Base-by-base conservation (phyloP, 2,888 invertebrate species). In the Monochamus alternatus region DNA sequence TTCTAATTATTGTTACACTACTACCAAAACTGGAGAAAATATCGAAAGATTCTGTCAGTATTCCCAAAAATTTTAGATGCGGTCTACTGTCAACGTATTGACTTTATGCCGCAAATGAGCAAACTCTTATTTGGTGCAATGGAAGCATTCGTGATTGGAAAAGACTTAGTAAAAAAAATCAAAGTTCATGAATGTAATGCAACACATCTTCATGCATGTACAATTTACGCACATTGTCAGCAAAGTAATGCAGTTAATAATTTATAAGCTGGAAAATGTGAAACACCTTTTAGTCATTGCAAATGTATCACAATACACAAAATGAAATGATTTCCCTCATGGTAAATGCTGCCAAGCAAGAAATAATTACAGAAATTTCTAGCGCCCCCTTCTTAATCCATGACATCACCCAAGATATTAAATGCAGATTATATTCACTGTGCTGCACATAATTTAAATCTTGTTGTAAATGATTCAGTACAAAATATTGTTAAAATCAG, bases 361-460 rank as follows among this genome's bases (percentile, higher is more conserved):
- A 72, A 64, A 52, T 63, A 64, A 43, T 72, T 64, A 14, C 9
- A n/a, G 72, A 72, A 47, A 64, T 72, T 52, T 52, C 64, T 72
- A 72, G 3, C 64, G 12, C 52, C 55, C 47, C 63, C 51, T 52
- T 63, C 55, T 52, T 22, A 22, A 22, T 60, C 30, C 60, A 31
- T 60, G 31, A 60, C n/a, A 32, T 32, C 31, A 32, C 3, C 31
- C 60, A 64, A 64, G 72, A 72, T 44, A 44, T 12, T 12, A 55
- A 55, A 8, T 55, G 55, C 55, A 55, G 55, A 55, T 55, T 55
- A 55, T 55, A 55, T 55, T 55, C 55, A 55, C 55, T 55, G 3
- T 12, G 55, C 55, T 55, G 55, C 55, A 55, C 14, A 55, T 55
- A 55, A 55, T 55, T 55, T 55, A 10, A 55, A 55, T 55, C n/a